Conservation (phyloP, 2,888 invertebrate species). For the Epirrhoe tristata region DNA sequence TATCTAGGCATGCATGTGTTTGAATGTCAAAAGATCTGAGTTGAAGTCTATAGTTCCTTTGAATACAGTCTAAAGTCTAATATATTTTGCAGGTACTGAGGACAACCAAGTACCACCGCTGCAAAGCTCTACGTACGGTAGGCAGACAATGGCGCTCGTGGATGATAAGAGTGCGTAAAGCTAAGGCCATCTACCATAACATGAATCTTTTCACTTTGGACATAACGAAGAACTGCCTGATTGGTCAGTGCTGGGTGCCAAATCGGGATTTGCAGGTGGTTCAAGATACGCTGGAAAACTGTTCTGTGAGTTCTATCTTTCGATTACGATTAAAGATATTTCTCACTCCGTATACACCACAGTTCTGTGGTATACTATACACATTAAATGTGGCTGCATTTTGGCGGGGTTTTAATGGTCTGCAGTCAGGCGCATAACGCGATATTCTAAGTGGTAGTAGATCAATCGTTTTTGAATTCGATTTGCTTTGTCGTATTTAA, state of each 20-base stretch:
- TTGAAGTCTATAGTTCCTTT: too few species aligned
- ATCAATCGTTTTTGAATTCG: too few species aligned
- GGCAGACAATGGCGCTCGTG: conserved; percentile 92
- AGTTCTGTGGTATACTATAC: too few species aligned
- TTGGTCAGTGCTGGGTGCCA: conserved; percentile 93
- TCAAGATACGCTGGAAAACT: conserved; percentile 64
- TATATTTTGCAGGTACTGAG: conserved; percentile 87
- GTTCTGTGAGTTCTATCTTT: conserved; percentile 55
- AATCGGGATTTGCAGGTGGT: conserved; percentile 87
- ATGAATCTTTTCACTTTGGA: conserved; percentile 93
- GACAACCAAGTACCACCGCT: conserved; percentile 94
- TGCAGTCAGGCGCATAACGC: too few species aligned
- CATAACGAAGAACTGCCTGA: conserved; percentile 92
- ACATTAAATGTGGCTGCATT: too few species aligned
- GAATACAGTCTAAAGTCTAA: too few species aligned
- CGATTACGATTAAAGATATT: conserved; percentile 1
- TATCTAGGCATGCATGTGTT: too few species aligned
- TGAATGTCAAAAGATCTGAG: too few species aligned
- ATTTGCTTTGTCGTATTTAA: too few species aligned
- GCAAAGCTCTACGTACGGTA: conserved; percentile 92
- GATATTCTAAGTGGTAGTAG: too few species aligned
- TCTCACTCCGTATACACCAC: too few species aligned
- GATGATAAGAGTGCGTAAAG: conserved; percentile 93
- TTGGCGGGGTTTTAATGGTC: too few species aligned
- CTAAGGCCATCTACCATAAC: conserved; percentile 94